phyloP scores from a whole-genome alignment of 2,113 vertebrate species.

The Physeter macrocephalus region DNA sequence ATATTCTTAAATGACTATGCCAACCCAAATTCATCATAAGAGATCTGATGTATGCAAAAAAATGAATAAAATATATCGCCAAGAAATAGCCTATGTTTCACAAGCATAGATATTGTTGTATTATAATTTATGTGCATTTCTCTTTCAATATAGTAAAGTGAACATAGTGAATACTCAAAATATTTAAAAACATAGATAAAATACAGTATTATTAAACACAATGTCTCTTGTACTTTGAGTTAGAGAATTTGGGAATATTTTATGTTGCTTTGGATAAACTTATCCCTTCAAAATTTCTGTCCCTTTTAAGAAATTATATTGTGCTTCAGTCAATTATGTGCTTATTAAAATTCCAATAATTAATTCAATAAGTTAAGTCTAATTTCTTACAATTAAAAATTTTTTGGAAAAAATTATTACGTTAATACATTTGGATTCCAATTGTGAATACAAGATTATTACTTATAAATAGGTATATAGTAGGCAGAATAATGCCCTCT shows the following conservation, averaged over 20 bases:
- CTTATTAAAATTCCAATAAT: neutral
- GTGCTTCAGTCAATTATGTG: neutral
- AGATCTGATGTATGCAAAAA: conserved; percentile 73
- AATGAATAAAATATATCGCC: conserved; percentile 75
- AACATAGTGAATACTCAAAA: neutral
- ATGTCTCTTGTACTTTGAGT: neutral
- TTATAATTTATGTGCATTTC: conserved; percentile 19
- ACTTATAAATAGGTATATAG: neutral
- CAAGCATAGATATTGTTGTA: conserved; percentile 53
- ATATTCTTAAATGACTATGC: conserved; percentile 73
- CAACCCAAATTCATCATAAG: conserved; percentile 74
- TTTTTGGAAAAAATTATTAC: neutral
- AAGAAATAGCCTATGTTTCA: conserved; percentile 60
- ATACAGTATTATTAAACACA: neutral
- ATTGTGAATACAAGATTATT: neutral
- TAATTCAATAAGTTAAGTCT: neutral
- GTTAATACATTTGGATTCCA: neutral
- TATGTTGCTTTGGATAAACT: neutral
- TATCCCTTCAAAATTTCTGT: neutral
- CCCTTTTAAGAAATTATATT: neutral
- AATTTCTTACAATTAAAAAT: neutral
- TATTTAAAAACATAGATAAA: conserved; percentile 18
- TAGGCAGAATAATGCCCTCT: neutral
- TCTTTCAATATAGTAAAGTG: neutral
- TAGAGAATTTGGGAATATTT: conserved; percentile 16